A percentile compares a stretch with the other conserved stretches of the same genome.
Conservation (phyloP, 2,113 vertebrate genomes). For the Polypterus senegalus region DNA sequence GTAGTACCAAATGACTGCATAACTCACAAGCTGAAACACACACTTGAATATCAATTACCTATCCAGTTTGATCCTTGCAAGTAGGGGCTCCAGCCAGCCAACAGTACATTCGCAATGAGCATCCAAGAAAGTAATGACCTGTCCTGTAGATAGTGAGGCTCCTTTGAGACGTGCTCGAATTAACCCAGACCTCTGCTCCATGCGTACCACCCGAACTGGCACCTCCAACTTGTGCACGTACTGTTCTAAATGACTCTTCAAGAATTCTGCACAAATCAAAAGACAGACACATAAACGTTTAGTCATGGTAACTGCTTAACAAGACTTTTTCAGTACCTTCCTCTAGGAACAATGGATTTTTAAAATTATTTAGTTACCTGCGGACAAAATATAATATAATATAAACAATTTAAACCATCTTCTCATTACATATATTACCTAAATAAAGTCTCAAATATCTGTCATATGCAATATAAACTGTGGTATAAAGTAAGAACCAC, state of each 20-base stretch:
- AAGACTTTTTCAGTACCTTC: no score
- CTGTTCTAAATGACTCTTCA: slow-evolving; percentile 84
- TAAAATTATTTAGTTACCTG: no score
- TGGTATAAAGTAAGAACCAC: no score
- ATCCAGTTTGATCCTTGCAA: slow-evolving; percentile 87
- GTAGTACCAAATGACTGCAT: no score
- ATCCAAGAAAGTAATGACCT: slow-evolving; percentile 95
- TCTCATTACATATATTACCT: no score
- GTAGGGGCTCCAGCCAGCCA: slow-evolving; percentile 90
- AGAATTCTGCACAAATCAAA: slow-evolving; percentile 59
- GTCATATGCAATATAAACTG: no score
- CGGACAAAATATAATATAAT: no score
- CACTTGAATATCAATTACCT: slow-evolving; percentile 51
- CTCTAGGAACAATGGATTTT: no score
- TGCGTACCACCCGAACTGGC: slow-evolving; percentile 83
- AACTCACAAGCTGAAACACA: no score
- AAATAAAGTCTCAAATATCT: no score
- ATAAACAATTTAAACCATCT: no score
- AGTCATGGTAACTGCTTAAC: no score
- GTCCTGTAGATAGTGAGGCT: slow-evolving; percentile 85
- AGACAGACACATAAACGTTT: background rate
- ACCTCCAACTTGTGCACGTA: slow-evolving; percentile 83
- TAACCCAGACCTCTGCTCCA: slow-evolving; percentile 95
- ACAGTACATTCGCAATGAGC: slow-evolving; percentile 95
- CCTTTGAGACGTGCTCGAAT: slow-evolving; percentile 91